phyloP scores from a whole-genome alignment of 2,113 vertebrate species.

The Ovibos moschatus region DNA sequence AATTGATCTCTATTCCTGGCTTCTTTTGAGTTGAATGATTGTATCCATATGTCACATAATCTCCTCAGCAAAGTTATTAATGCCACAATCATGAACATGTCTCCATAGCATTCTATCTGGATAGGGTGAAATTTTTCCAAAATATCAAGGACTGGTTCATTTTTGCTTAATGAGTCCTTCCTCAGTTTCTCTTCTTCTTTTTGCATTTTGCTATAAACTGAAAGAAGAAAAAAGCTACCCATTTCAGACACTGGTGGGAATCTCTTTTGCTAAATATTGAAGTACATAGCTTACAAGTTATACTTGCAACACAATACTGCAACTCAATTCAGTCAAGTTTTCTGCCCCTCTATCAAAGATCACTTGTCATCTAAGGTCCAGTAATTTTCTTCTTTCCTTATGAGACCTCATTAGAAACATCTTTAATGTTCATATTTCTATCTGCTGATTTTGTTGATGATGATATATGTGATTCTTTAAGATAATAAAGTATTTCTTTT shows the following conservation, averaged over 20 bases:
- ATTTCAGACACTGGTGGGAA: neutral
- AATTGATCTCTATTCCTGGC: neutral
- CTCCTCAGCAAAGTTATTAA: neutral
- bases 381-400: neutral
- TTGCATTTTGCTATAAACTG: neutral
- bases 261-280: neutral
- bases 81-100: neutral
- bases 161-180: neutral
- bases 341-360: neutral
- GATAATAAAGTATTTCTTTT: neutral
- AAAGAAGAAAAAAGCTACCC: neutral
- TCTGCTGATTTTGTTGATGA: neutral
- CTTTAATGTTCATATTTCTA: neutral
- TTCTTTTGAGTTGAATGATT: neutral
- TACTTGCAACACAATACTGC: neutral
- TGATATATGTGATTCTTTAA: neutral
- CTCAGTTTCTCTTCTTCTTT: neutral
- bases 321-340: neutral
- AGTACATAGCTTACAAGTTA: neutral
- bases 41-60: neutral
- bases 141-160: neutral
- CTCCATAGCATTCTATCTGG: neutral
- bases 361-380: neutral
- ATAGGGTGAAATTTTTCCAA: neutral
- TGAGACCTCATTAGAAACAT: neutral